Evolutionary conservation across 2,113 vertebrate genomes (phyloP).

Genomic region (Eulemur rufifrons): DNA sequence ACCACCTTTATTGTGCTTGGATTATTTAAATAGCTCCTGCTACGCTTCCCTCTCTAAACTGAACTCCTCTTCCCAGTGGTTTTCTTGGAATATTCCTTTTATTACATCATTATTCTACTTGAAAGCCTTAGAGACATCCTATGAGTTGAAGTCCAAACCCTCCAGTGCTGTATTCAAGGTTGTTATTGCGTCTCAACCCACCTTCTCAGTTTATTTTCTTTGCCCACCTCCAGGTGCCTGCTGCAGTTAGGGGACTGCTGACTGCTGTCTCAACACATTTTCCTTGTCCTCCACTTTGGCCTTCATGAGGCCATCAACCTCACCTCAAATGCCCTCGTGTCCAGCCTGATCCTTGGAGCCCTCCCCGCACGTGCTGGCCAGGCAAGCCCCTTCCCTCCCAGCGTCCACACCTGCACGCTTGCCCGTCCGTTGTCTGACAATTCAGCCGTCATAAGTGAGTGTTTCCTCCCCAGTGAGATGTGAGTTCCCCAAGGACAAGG

Average conservation of each 20-base stretch:
- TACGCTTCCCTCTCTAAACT: background rate
- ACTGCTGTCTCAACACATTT: background rate
- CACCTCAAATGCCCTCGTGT: rapidly evolving
- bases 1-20: rapidly evolving
- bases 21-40: background rate
- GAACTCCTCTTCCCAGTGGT: background rate
- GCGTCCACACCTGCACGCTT: rapidly evolving
- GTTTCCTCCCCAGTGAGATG: background rate
- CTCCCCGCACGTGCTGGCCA: rapidly evolving
- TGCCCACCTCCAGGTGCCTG: background rate
- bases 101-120: rapidly evolving
- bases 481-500: background rate
- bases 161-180: rapidly evolving
- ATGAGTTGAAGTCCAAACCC: background rate
- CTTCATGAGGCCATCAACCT: rapidly evolving
- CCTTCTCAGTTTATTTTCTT: background rate
- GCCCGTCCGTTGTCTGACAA: rapidly evolving
- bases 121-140: background rate
- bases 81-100: background rate
- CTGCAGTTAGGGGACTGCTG: background rate
- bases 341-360: background rate
- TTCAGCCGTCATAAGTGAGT: background rate
- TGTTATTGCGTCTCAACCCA: rapidly evolving
- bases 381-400: background rate
- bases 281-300: background rate